Conservation (phyloP, 2,888 invertebrate species). For the Vanessa cardui region DNA sequence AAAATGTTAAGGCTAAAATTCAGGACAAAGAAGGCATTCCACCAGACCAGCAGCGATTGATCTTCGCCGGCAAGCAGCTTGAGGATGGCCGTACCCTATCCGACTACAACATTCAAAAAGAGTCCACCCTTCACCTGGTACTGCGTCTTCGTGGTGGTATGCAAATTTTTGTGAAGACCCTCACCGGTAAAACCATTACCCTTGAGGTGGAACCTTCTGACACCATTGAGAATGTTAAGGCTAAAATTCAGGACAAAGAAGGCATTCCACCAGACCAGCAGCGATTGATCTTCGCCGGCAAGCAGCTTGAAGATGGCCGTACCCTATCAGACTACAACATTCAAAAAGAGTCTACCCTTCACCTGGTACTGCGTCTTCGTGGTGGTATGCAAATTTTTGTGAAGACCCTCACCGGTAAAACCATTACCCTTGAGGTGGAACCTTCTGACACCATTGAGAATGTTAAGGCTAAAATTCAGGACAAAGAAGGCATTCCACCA, state of each 20-base stretch:
- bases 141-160: constrained; percentile 65
- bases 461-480: constrained; percentile 50
- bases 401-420: constrained; percentile 61
- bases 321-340: constrained; percentile 70
- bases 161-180: constrained; percentile 70
- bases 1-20: constrained; percentile 69
- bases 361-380: constrained; percentile 66
- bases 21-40: constrained; percentile 70
- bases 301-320: constrained; percentile 68
- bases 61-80: constrained; percentile 66
- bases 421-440: constrained; percentile 52
- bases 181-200: constrained; percentile 70
- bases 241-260: constrained; percentile 70
- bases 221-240: constrained; percentile 70
- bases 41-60: constrained; percentile 66
- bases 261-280: constrained; percentile 72
- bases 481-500: constrained; percentile 54
- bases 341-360: constrained; percentile 69
- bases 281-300: constrained; percentile 67
- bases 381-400: constrained; percentile 51
- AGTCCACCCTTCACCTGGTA: constrained; percentile 64
- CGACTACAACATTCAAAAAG: constrained; percentile 69
- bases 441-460: constrained; percentile 59
- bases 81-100: constrained; percentile 67
- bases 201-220: constrained; percentile 67